phyloP scores from a whole-genome alignment of 2,888 invertebrate species.

The Polydrusus cervinus region DNA sequence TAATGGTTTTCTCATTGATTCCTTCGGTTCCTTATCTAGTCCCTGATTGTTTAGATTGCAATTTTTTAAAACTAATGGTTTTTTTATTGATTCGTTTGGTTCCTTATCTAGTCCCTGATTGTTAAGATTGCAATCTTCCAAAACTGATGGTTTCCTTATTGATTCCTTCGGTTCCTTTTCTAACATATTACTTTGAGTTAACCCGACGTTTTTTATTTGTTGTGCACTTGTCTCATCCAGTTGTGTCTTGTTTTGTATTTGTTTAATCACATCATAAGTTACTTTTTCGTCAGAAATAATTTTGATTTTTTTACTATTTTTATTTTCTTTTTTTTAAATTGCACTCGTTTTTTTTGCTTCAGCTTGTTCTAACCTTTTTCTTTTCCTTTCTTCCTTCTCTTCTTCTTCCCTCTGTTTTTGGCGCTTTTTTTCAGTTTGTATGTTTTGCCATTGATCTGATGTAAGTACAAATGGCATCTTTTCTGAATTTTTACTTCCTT shows the following conservation, averaged over 20 bases:
- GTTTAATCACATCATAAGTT: constrained; percentile 20
- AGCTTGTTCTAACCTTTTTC: constrained; percentile 23
- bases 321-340: not conserved
- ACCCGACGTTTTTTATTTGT: constrained; percentile 11
- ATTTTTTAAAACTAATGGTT: constrained; percentile 4
- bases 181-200: too few species aligned
- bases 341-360: constrained; percentile 1
- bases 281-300: constrained; percentile 2
- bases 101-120: not conserved
- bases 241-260: constrained; percentile 5
- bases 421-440: constrained; percentile 16
- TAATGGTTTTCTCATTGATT: not conserved
- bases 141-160: constrained; percentile 1
- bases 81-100: not conserved
- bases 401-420: constrained; percentile 14
- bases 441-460: constrained; percentile 21
- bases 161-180: not conserved
- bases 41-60: not conserved
- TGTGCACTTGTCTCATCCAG: constrained; percentile 1
- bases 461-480: constrained; percentile 11
- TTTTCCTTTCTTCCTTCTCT: constrained; percentile 17
- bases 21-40: not conserved
- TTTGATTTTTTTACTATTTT: constrained; percentile 15
- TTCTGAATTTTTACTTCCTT: constrained; percentile 19
- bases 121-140: not conserved